These are phyloP conservation scores for Ecdyonurus torrentis DNA, from an alignment of 2,888 invertebrate species.

Conservation along the genomic window DNA sequence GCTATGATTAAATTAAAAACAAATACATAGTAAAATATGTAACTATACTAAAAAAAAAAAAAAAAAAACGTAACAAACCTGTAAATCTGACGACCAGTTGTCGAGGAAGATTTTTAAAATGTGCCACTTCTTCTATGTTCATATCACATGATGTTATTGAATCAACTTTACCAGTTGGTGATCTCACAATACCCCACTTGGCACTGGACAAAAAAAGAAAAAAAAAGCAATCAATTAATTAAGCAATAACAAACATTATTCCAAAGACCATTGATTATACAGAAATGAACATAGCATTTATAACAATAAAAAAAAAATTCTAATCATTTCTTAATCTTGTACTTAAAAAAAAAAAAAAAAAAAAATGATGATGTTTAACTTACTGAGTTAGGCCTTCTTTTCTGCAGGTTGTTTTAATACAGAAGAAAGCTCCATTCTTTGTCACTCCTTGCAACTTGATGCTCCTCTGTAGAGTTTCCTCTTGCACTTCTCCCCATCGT, in stretches of 20 bases:
- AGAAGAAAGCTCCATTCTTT: constrained; percentile 38
- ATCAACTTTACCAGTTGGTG: constrained; percentile 16
- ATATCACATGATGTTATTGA: constrained; percentile 33
- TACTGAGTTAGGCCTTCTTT: constrained; percentile 38
- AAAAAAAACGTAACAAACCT: constrained; percentile 23
- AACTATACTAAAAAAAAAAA: too few relatives aligned
- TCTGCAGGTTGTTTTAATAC: constrained; percentile 34
- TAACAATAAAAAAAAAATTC: too few relatives aligned
- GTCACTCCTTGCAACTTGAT: constrained; percentile 27
- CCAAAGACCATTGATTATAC: neutral
- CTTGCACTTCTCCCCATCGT: constrained; percentile 25
- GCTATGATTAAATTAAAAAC: constrained; percentile 13
- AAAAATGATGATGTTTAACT: constrained; percentile 23
- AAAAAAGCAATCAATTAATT: too few relatives aligned
- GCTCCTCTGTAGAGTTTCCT: constrained; percentile 20
- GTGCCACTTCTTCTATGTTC: constrained; percentile 29
- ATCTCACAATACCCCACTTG: constrained; percentile 7
- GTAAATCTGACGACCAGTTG: constrained; percentile 31
- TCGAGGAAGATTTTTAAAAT: constrained; percentile 27
- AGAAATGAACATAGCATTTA: neutral
- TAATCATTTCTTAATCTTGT: too few relatives aligned
- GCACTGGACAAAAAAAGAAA: constrained; percentile 4
- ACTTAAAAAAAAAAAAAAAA: too few relatives aligned
- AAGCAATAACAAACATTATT: too few relatives aligned
- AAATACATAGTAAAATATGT: too few relatives aligned